These are phyloP conservation scores for Incurvaria masculella DNA, from an alignment of 2,888 invertebrate genomes.

Conservation along the genomic window DNA sequence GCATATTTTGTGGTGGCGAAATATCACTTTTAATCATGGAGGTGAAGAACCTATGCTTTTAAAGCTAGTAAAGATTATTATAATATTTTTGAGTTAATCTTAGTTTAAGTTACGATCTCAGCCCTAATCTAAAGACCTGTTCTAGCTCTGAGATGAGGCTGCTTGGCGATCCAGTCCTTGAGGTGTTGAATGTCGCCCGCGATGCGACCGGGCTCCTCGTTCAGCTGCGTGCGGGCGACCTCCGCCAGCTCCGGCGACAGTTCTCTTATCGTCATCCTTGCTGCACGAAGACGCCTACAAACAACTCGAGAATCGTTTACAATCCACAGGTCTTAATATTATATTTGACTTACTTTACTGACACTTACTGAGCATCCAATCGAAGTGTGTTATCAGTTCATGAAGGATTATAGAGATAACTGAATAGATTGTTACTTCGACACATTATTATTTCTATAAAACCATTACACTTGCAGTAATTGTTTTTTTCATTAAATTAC, in stretches of 20 bases:
- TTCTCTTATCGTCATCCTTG: constrained; percentile 18
- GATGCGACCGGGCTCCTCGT: constrained; percentile 36
- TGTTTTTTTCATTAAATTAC: too few relatives aligned
- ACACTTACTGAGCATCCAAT: neutral
- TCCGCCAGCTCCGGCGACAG: constrained; percentile 26
- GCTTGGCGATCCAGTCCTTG: constrained; percentile 40
- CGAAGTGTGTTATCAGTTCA: too few relatives aligned
- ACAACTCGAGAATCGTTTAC: neutral
- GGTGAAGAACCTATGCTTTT: neutral
- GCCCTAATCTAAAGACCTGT: constrained; percentile 28
- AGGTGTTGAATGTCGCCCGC: constrained; percentile 33
- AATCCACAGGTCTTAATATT: neutral
- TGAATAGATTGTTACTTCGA: too few relatives aligned
- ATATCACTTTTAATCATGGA: too few relatives aligned
- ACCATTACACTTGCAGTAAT: too few relatives aligned
- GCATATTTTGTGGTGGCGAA: too few relatives aligned
- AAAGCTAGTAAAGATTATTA: neutral
- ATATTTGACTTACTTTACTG: neutral
- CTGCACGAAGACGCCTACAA: too few relatives aligned
- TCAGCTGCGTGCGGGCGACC: constrained; percentile 42
- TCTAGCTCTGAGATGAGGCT: constrained; percentile 37
- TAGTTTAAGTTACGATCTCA: neutral
- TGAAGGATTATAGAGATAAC: too few relatives aligned
- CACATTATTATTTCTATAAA: too few relatives aligned
- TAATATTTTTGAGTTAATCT: neutral